Evolutionary conservation across 2,888 invertebrate species (phyloP).

Genomic region (Rotaria macrura): DNA sequence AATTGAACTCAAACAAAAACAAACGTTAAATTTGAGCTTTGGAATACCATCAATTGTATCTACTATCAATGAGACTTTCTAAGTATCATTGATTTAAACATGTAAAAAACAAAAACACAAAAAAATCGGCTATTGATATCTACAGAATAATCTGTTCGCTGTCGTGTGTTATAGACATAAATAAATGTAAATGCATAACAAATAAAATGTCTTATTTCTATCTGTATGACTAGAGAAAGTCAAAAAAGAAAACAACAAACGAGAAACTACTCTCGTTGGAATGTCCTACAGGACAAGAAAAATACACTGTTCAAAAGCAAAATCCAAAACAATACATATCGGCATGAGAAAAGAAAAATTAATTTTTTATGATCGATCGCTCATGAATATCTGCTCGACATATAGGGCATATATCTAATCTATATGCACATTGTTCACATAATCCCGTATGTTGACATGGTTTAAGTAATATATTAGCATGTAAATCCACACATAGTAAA

Average conservation of each 20-base stretch:
- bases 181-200: background rate
- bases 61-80: background rate
- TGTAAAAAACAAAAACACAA: background rate
- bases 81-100: background rate
- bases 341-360: background rate
- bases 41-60: background rate
- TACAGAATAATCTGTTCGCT: background rate
- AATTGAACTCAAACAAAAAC: background rate
- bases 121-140: background rate
- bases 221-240: background rate
- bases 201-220: background rate
- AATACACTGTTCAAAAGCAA: background rate
- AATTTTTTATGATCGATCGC: background rate
- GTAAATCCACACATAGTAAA: slow-evolving; percentile 72
- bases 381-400: slow-evolving; percentile 62
- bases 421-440: slow-evolving; percentile 58
- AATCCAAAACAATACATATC: background rate
- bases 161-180: background rate
- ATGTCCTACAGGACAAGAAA: background rate
- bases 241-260: background rate
- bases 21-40: background rate
- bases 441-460: slow-evolving; percentile 81
- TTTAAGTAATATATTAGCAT: slow-evolving; percentile 62
- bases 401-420: slow-evolving; percentile 73
- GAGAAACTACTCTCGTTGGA: background rate